These are phyloP conservation scores for Drosophila aldrichi DNA, from an alignment of 2,888 invertebrate species.

Conservation along the genomic window DNA sequence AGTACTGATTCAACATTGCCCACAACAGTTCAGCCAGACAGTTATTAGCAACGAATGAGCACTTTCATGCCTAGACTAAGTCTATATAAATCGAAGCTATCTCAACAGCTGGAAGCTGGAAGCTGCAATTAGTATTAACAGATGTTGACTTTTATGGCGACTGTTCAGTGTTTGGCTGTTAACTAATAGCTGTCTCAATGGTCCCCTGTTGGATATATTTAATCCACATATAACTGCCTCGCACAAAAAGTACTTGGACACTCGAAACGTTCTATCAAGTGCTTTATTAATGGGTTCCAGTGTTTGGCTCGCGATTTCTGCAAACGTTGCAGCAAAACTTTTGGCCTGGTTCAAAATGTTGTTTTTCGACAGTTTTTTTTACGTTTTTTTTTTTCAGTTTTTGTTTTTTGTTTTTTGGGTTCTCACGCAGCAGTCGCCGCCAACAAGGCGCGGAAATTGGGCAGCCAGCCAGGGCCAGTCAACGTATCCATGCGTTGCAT, in stretches of 20 bases:
- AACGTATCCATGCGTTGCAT: constrained; percentile 41
- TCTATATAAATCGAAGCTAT: neutral
- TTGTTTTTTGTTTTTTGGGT: constrained; percentile 30
- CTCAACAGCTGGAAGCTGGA: neutral
- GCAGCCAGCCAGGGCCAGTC: constrained; percentile 54
- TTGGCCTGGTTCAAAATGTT: constrained; percentile 44
- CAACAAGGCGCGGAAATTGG: constrained; percentile 77
- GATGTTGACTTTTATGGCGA: neutral
- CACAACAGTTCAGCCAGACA: neutral
- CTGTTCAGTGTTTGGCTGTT: constrained; percentile 1
- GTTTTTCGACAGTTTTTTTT: constrained; percentile 5
- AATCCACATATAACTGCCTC: neutral
- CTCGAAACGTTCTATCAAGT: constrained; percentile 12
- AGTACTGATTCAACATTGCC: neutral
- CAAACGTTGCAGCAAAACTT: constrained; percentile 42
- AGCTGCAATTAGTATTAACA: neutral
- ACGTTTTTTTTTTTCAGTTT: neutral
- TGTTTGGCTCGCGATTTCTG: constrained; percentile 28
- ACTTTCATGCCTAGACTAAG: neutral
- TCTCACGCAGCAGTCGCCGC: constrained; percentile 75
- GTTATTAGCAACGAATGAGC: no score
- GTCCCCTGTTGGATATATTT: neutral
- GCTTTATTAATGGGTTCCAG: constrained; percentile 34
- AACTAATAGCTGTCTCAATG: neutral
- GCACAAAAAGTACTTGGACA: constrained; percentile 1